A percentile compares a stretch with the other conserved stretches of the same genome.
Conservation (phyloP, 35 echinoderm and acorn worm genomes). For the Patiria miniata region DNA sequence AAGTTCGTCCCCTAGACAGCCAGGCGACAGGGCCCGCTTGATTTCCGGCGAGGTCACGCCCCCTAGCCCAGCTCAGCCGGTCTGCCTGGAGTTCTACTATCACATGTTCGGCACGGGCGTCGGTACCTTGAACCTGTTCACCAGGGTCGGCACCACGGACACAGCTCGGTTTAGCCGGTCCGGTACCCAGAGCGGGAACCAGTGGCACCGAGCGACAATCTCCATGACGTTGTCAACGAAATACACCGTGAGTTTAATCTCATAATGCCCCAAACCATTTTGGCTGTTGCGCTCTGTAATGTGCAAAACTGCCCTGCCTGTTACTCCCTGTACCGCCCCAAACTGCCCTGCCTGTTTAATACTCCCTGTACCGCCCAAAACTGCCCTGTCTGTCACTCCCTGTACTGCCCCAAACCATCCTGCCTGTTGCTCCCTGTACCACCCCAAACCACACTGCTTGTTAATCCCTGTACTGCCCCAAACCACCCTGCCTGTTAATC, state of each 20-base stretch:
- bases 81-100: slow-evolving; percentile 55
- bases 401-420: too few relatives aligned
- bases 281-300: too few relatives aligned
- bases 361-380: too few relatives aligned
- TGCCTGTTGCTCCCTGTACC: too few relatives aligned
- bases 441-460: too few relatives aligned
- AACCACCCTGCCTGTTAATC: too few relatives aligned
- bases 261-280: too few relatives aligned
- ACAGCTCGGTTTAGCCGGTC: background rate
- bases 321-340: too few relatives aligned
- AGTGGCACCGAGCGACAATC: background rate
- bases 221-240: background rate
- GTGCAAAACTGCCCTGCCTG: too few relatives aligned
- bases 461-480: too few relatives aligned
- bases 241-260: background rate
- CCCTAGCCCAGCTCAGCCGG: background rate
- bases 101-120: slow-evolving; percentile 66
- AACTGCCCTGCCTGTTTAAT: too few relatives aligned
- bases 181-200: background rate
- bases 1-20: background rate
- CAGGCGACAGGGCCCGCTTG: background rate
- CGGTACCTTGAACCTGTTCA: slow-evolving; percentile 64
- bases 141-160: background rate
- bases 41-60: background rate
- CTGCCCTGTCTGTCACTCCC: too few relatives aligned